These are phyloP conservation scores for Tetraneura akinire DNA, from an alignment of 1,140 invertebrate genomes.

Conservation along the genomic window DNA sequence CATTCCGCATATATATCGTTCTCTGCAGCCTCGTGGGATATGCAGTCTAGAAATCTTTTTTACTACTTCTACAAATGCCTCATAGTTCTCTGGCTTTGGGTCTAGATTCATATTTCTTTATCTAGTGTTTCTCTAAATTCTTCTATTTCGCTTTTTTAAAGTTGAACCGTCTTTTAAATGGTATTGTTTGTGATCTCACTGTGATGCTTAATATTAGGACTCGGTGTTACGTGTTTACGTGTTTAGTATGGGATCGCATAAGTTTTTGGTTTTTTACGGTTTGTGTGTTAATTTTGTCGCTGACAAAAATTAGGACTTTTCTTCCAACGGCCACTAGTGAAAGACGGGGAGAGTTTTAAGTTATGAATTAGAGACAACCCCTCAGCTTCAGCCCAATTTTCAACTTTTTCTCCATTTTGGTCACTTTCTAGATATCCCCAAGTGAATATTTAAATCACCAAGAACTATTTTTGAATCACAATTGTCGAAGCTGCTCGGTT, in stretches of 20 bases:
- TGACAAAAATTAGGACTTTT: conserved; percentile 50
- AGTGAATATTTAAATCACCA: conserved; percentile 39
- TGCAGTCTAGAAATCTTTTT: no score
- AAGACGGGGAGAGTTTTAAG: conserved; percentile 48
- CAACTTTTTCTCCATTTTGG: conserved; percentile 36
- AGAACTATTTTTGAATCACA: conserved; percentile 6
- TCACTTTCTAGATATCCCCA: conserved; percentile 43
- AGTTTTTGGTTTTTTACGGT: not conserved
- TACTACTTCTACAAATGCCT: no score
- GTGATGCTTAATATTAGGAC: no score
- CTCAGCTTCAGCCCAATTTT: conserved; percentile 37
- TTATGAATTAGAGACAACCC: conserved; percentile 56
- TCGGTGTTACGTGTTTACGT: conserved; percentile 14
- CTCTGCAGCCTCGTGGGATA: no score
- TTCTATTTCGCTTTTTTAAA: conserved; percentile 17
- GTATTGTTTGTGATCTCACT: conserved; percentile 12
- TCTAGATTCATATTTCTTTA: conserved; percentile 8
- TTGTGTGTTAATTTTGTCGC: conserved; percentile 13
- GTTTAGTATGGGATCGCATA: conserved; percentile 26
- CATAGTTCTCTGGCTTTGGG: conserved; percentile 36
- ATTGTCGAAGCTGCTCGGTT: not conserved
- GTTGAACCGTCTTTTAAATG: conserved; percentile 2
- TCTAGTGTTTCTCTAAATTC: conserved; percentile 6
- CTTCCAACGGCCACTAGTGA: no score
- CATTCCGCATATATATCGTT: no score